Percentiles rank a stretch among this genome's conserved stretches.
These are phyloP conservation scores for Bathybates hornii DNA, from an alignment of 2,113 vertebrate species.

Conservation along the genomic window DNA sequence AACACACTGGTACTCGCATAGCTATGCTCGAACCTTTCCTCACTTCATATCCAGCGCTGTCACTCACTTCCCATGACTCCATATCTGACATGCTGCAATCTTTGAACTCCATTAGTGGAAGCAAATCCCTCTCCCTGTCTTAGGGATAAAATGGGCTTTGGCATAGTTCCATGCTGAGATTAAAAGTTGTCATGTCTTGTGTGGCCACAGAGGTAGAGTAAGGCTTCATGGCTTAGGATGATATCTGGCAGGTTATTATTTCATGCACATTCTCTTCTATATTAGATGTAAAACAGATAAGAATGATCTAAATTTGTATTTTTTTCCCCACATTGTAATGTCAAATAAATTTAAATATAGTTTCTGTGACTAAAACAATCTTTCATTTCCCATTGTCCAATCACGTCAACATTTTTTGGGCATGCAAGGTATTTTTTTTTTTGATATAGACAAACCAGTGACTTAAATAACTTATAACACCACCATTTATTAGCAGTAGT, in stretches of 20 bases:
- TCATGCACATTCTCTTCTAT: constrained; percentile 39
- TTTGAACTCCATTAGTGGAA: constrained; percentile 74
- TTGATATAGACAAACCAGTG: neutral
- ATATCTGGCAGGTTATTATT: constrained; percentile 66
- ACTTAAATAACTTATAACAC: constrained; percentile 6
- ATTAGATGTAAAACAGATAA: constrained; percentile 47
- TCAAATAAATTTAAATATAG: constrained; percentile 1
- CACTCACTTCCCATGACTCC: constrained; percentile 58
- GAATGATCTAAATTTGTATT: constrained; percentile 3
- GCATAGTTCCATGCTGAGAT: constrained; percentile 66
- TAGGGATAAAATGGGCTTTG: constrained; percentile 67
- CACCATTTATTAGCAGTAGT: constrained; percentile 21
- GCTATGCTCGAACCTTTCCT: constrained; percentile 25
- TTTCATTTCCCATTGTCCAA: neutral
- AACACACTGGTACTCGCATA: neutral
- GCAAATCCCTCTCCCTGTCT: constrained; percentile 61
- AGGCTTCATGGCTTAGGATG: constrained; percentile 48
- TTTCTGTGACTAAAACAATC: neutral
- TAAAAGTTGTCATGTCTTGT: constrained; percentile 73
- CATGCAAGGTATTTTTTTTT: neutral
- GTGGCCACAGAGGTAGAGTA: constrained; percentile 42
- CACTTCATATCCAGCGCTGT: constrained; percentile 43
- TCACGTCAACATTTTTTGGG: neutral
- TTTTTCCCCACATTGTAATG: constrained; percentile 24
- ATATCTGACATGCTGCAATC: constrained; percentile 71